A percentile compares a stretch with the other conserved stretches of the same genome.
Evolutionary conservation across 2,113 vertebrate genomes (phyloP).

Genomic region (Clarias magur): DNA sequence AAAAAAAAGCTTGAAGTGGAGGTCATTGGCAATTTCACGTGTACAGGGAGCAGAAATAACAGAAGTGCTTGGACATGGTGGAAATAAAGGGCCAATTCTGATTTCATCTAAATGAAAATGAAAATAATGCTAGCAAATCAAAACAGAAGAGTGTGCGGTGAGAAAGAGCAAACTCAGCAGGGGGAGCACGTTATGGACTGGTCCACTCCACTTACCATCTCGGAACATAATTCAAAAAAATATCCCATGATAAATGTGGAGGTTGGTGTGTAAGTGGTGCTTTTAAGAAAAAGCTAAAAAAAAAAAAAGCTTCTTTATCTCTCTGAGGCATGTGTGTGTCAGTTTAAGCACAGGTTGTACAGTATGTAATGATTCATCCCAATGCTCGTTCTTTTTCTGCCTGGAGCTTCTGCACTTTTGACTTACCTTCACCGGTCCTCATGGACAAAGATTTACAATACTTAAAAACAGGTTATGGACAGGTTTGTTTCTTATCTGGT

Average conservation of each 20-base stretch:
- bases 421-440: not conserved
- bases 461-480: not conserved
- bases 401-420: not conserved
- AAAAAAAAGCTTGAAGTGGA: not conserved
- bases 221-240: slow-evolving; percentile 1
- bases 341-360: not conserved
- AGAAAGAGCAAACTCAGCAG: slow-evolving; percentile 17
- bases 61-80: slow-evolving; percentile 18
- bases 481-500: not conserved
- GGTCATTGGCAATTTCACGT: slow-evolving; percentile 15
- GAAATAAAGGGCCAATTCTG: slow-evolving; percentile 15
- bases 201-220: not conserved
- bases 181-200: not conserved
- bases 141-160: not conserved
- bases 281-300: slow-evolving; percentile 13
- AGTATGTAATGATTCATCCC: not conserved
- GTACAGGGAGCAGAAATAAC: slow-evolving; percentile 11
- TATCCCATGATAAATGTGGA: slow-evolving; percentile 11
- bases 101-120: slow-evolving; percentile 15
- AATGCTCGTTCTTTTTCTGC: not conserved
- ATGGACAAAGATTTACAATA: not conserved
- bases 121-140: slow-evolving; percentile 1
- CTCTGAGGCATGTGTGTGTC: not conserved
- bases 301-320: not conserved
- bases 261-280: not conserved